Conservation (phyloP, 2,888 invertebrate genomes). For the Sceliomorpha sp. region DNA sequence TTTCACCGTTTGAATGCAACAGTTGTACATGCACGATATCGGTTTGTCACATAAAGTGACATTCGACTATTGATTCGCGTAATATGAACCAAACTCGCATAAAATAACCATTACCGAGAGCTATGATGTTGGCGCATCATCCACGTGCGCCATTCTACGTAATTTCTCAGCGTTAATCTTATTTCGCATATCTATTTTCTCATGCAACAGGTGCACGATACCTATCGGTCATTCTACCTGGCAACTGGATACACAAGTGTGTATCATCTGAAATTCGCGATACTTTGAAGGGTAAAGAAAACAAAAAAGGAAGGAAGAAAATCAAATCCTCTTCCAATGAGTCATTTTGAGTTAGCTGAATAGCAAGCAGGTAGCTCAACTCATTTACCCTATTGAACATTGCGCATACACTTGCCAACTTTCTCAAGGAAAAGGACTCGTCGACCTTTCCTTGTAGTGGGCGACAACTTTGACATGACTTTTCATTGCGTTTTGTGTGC, state of each 20-base stretch:
- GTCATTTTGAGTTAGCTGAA: constrained; percentile 1
- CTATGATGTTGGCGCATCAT: constrained; percentile 40
- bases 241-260: constrained; percentile 51
- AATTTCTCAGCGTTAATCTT: constrained; percentile 54
- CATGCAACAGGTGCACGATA: constrained; percentile 67
- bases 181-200: constrained; percentile 57
- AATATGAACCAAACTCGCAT: constrained; percentile 33
- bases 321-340: too few species aligned
- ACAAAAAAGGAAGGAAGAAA: not conserved
- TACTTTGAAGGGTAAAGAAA: constrained; percentile 22
- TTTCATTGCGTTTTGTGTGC: constrained; percentile 54
- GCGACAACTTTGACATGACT: constrained; percentile 34
- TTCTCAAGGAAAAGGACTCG: constrained; percentile 22
- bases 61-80: constrained; percentile 28
- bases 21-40: too few species aligned
- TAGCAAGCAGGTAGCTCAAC: constrained; percentile 29
- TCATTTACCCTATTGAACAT: constrained; percentile 32
- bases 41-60: too few species aligned
- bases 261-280: constrained; percentile 46
- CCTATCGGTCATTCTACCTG: constrained; percentile 59
- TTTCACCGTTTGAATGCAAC: too few species aligned
- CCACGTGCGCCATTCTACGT: constrained; percentile 54
- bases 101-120: constrained; percentile 47
- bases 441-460: constrained; percentile 22
- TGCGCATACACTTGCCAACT: constrained; percentile 36